Conservation (phyloP, 2,888 invertebrate genomes). For the Mimas tiliae region DNA sequence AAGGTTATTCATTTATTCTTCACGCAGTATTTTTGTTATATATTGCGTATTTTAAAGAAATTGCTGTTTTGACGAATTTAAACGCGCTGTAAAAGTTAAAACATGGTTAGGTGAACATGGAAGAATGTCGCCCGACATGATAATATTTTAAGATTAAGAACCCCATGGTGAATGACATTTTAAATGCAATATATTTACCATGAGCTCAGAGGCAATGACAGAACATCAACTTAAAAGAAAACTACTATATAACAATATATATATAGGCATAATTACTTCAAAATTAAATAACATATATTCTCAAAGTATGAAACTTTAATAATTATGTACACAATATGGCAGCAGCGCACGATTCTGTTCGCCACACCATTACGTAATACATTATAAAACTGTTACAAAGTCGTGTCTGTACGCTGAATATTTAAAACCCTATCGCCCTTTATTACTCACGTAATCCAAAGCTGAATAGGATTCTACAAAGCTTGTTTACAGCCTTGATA, state of each 20-base stretch:
- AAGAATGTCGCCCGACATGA: no score
- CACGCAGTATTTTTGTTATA: neutral
- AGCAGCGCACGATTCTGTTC: constrained; percentile 20
- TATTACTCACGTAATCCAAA: constrained; percentile 23
- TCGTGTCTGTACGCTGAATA: constrained; percentile 22
- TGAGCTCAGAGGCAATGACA: no score
- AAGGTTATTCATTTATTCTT: neutral
- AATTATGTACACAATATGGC: constrained; percentile 12
- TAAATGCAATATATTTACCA: no score
- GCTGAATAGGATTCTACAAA: constrained; percentile 22
- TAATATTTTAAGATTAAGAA: no score
- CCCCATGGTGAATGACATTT: no score
- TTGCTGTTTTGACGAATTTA: no score
- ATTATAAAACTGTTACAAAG: constrained; percentile 25
- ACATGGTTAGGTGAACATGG: no score
- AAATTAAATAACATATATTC: constrained; percentile 12
- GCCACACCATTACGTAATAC: constrained; percentile 19
- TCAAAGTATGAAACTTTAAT: constrained; percentile 12
- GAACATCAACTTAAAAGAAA: no score
- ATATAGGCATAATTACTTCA: neutral
- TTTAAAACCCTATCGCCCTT: constrained; percentile 25
- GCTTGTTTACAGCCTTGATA: constrained; percentile 21
- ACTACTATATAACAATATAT: no score
- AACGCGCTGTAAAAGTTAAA: no score
- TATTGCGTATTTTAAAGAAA: no score